Evolutionary conservation across 2,888 invertebrate species (phyloP), one percentile per base, ranked within the genome.

Genomic region (Clunio marinus): DNA sequence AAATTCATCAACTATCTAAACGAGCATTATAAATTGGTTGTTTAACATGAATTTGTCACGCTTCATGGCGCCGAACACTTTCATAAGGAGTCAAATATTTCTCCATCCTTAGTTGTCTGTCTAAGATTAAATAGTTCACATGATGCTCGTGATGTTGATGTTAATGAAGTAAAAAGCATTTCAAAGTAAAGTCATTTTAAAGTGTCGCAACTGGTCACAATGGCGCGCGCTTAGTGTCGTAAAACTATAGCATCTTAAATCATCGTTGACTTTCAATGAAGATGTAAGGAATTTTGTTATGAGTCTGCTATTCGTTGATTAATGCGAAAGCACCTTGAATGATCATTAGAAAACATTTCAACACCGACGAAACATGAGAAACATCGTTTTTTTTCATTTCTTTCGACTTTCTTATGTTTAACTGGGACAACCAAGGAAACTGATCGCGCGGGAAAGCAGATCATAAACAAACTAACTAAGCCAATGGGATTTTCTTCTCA

Each of bases 41-140:
- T 51, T 51, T n/a, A 22, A 22, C 17, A n/a, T 22, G 4, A 51
- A 41, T 25, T 28, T 65, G 63, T 65, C 63, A 65, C 46, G 46
- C 25, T 25, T 57, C 46, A 2, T 28, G 63, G 63, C 63, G 63
- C 63, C 63, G 45, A 15, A 41, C n/a, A 41, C n/a, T 5, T 22
- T 51, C 17, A n/a, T 51, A 17, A 17, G 51, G 22, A 17, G 17
- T 17, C 51, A 51, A 2, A 51, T n/a, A 51, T 17, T 51, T 51
- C 17, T 51, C 51, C 51, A 51, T 51, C 51, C 13, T 13, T 8
- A 17, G 7, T 22, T n/a, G n/a, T n/a, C n/a, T n/a, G n/a, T n/a
- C n/a, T n/a, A n/a, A n/a, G n/a, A n/a, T n/a, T n/a, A n/a, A n/a
- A n/a, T n/a, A n/a, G n/a, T n/a, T n/a, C n/a, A n/a, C n/a, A n/a